Percentiles rank a stretch among this genome's conserved stretches.
phyloP scores from a whole-genome alignment of 2,797 vertebrate species.

The Remorina albescens region DNA sequence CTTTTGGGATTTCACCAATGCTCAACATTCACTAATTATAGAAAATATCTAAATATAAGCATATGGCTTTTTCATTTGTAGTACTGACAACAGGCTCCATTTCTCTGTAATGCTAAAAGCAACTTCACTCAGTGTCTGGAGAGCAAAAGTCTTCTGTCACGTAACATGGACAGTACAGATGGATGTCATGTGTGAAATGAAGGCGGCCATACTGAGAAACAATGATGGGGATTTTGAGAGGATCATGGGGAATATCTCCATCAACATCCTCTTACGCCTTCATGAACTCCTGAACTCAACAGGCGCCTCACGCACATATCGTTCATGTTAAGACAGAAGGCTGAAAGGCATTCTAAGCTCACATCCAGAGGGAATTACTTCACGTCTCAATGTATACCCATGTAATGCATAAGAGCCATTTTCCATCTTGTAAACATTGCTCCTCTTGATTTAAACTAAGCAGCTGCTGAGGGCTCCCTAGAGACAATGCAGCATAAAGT shows the following conservation, averaged over 20 bases:
- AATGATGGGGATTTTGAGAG: conserved; percentile 36
- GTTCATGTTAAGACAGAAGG: conserved; percentile 43
- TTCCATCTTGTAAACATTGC: conserved; percentile 9
- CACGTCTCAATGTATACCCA: conserved; percentile 24
- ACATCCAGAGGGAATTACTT: conserved; percentile 32
- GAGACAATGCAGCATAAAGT: conserved; percentile 16
- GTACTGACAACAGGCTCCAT: conserved; percentile 71
- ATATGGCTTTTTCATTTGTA: conserved; percentile 62
- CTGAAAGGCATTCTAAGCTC: conserved; percentile 46
- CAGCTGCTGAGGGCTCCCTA: conserved; percentile 6
- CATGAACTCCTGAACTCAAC: conserved; percentile 32
- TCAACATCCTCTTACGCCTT: conserved; percentile 32
- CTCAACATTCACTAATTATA: conserved; percentile 80
- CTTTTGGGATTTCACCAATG: conserved; percentile 66
- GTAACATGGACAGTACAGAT: conserved; percentile 37
- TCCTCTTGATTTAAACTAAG: background rate
- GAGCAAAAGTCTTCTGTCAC: conserved; percentile 31
- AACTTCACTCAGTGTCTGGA: conserved; percentile 46
- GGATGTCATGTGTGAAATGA: conserved; percentile 29
- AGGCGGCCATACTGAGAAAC: conserved; percentile 42
- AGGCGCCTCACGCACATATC: background rate
- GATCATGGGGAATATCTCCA: conserved; percentile 40
- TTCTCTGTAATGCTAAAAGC: conserved; percentile 60
- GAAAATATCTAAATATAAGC: conserved; percentile 48
- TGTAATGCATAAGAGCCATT: background rate